Base-by-base conservation (phyloP, 2,888 invertebrate species). In the Therioaphis trifolii region DNA sequence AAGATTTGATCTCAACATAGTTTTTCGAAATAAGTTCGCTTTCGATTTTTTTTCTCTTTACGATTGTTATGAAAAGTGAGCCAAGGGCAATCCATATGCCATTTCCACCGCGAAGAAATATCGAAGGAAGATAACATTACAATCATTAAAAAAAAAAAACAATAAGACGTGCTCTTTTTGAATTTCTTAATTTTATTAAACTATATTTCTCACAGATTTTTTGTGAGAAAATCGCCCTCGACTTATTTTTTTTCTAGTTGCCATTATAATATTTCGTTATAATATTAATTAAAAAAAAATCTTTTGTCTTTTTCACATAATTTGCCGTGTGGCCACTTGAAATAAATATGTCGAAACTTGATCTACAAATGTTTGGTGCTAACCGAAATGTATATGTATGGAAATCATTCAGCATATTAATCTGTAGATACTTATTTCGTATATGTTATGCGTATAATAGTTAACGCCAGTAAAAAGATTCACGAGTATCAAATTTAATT, bases 151-250 rank as follows among this genome's bases (percentile, higher is more conserved):
- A 43, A 35, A 78, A 49, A 46, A 66, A 69, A 69, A 68, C 69
- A 71, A 79, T 79, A 79, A 69, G 69, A 69, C 68, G 21, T 46
- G 49, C 49, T 49, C 78, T 68, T 24, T 35, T 21, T 15, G 69
- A 55, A 79, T 79, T 79, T 79, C 79, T 79, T 79, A 79, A 79
- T 69, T 79, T 58, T 58, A 58, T 71, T 66, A 55, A 55, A 71
- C 63, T 24, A 49, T 24, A 49, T 79, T 79, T 79, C 79, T 69
- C 79, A 69, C 79, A 58, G 43, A 58, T n/a, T 79, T 58, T 2
- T 18, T 24, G 79, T 79, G 79, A 58, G 79, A 79, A 79, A 43
- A 79, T 66, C 24, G 49, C 11, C 66, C 49, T 35, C n/a, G 46
- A 72, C 52, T 52, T 58, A 18, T 40, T 58, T 27, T 76, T 46